Base-by-base conservation (phyloP, 2,888 invertebrate genomes). In the Mechanitis messenoides region DNA sequence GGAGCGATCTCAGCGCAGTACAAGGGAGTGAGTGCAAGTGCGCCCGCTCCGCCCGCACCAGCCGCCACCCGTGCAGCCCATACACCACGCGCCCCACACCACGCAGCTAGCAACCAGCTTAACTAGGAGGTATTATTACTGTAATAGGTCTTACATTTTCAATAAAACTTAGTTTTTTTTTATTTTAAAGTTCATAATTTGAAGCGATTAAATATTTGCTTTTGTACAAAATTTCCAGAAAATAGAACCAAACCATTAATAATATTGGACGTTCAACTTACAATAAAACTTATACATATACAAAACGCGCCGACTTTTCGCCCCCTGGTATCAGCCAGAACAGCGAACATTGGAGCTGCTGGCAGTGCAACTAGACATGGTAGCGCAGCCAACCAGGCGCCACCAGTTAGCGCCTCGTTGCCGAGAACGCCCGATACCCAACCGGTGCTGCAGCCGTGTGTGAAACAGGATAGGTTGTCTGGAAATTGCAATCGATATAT, bases 381-480 rank as follows among this genome's bases (percentile, higher is more conserved):
- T 20, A 90, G 72, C 0, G 89, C 90, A 0, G 89, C 90, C 4
- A 90, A 72, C 89, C 90, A 90, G 0, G 89, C 90, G 35, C 89
- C 89, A 35, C 88, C 89, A 9, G 87, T 76, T 6, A 90, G 64
- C 7, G 89, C 90, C 71, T 87, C 87, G 60, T 70, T 78, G 9
- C 89, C 89, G 62, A 90, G 78, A 66, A 88, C 87, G 0, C 90
- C 89, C 0, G 88, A 87, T 59, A 89, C 89, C 89, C 89, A 90
- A 33, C 89, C 89, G 0, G 86, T 88, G 62, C 87, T 88, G 74
- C 90, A 90, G 66, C 90, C 89, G 70, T 90, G 89, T 0, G 88
- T 85, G 72, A 89, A 90, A 67, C 88, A 88, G n/a, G 88, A 87
- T 0, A 90, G 73, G 64, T 90, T 90, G 73, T 83, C 89, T 90